Conservation (phyloP, 2,113 vertebrate genomes). For the Penelope pileata region DNA sequence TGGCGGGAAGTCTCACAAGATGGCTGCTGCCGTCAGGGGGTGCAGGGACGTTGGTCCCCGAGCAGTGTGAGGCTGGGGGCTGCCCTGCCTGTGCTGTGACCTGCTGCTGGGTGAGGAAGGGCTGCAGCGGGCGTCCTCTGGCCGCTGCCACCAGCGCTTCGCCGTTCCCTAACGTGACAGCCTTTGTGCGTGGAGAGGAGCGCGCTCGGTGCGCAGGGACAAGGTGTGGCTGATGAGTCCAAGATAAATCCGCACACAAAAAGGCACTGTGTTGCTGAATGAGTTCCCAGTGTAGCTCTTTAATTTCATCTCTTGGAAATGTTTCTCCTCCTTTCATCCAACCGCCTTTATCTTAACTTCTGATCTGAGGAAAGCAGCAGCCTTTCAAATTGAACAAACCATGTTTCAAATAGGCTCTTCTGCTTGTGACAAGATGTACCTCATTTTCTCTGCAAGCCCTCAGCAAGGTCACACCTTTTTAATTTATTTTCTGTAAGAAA, state of each 20-base stretch:
- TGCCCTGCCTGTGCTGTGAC: background rate
- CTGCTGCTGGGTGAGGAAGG: background rate
- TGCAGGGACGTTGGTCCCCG: constrained; percentile 11
- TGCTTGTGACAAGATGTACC: constrained; percentile 92
- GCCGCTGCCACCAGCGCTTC: background rate
- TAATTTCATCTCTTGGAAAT: constrained; percentile 87
- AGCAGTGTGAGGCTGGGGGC: constrained; percentile 15
- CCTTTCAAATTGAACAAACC: constrained; percentile 93
- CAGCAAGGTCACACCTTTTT: constrained; percentile 97
- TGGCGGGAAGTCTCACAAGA: background rate
- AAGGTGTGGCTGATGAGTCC: constrained; percentile 81
- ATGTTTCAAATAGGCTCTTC: constrained; percentile 89
- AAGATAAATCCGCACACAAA: constrained; percentile 82
- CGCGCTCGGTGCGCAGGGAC: constrained; percentile 65
- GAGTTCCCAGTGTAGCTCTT: constrained; percentile 88
- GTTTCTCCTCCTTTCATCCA: constrained; percentile 84
- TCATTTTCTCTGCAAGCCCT: constrained; percentile 93
- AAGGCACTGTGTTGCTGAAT: constrained; percentile 78
- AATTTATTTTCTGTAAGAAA: constrained; percentile 92
- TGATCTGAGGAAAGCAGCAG: constrained; percentile 83
- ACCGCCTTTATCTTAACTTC: constrained; percentile 83
- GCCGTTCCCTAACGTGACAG: constrained; percentile 30
- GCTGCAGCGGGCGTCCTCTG: constrained; percentile 23
- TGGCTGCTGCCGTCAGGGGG: background rate
- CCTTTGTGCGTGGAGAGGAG: constrained; percentile 78